Base-by-base conservation (phyloP, 2,888 invertebrate genomes). In the Apotomis betuletana region DNA sequence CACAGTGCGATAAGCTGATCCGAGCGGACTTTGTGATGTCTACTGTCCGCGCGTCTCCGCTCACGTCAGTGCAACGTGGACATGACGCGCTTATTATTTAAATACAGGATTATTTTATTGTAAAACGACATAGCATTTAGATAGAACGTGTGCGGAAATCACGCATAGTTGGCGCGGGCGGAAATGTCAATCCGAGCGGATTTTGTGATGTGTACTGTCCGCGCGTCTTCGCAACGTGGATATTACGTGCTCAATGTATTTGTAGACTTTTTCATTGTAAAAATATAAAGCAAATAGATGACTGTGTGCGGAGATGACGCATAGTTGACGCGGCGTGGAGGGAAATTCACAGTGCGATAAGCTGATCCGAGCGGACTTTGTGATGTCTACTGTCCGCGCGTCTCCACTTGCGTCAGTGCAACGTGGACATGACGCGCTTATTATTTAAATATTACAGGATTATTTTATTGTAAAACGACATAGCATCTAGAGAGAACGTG, bases 351-450 rank as follows among this genome's bases (percentile, higher is more conserved):
- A 83, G 88, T 84, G 88, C 87, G 92, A 92, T 92, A 92, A 92
- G 92, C 91, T 88, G 87, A 85, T 86, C 87, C 87, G 83, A 91
- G 82, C 91, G 91, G 92, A 91, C 92, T 92, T 89, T 91, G 90
- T 88, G 90, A 90, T 90, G 91, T 89, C 91, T 90, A 88, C 90
- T 90, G 91, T 91, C 91, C 91, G 90, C 90, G 89, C 86, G 87
- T 87, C 90, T 89, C 89, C 87, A 87, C 75, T 78, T 38, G 4
- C 41, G 79, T 64, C 6, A 12, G 41, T 41, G 38, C 83, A 78
- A 70, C 77, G 76, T 84, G 86, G 90, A 90, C 75, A 78, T 15
- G 78, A 41, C 76, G 27, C 61, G 15, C 27, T 27, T 2, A 27
- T 27, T 27, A 27, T 27, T 27, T 27, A 15, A 15, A 70, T 65